phyloP scores from a whole-genome alignment of 2,888 invertebrate genomes.

The Melangyna quadrimaculata region DNA sequence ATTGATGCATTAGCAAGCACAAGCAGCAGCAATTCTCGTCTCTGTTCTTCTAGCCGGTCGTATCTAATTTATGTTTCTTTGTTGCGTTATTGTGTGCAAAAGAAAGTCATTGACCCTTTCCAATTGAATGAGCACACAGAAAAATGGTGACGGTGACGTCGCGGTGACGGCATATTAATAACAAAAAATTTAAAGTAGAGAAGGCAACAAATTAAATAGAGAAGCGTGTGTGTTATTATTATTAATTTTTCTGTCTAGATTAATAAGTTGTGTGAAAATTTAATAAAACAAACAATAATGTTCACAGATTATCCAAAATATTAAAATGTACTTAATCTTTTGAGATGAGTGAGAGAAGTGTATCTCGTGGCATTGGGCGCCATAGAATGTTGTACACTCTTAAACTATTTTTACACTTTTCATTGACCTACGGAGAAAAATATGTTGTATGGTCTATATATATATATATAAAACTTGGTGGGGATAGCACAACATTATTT shows the following conservation, averaged over 20 bases:
- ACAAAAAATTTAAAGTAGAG: neutral
- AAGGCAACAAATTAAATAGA: constrained; percentile 32
- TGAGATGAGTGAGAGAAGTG: neutral
- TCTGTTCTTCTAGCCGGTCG: neutral
- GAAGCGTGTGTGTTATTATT: constrained; percentile 47
- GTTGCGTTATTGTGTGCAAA: constrained; percentile 42
- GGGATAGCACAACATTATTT: constrained; percentile 15
- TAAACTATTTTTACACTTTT: constrained; percentile 17
- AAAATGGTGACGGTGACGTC: constrained; percentile 53
- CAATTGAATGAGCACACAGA: constrained; percentile 63
- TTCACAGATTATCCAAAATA: neutral
- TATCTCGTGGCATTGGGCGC: constrained; percentile 14
- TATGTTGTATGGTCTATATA: neutral
- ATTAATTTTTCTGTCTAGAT: constrained; percentile 10
- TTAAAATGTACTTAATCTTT: constrained; percentile 15
- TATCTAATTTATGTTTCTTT: constrained; percentile 26
- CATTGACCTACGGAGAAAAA: constrained; percentile 2
- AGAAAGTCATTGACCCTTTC: constrained; percentile 66
- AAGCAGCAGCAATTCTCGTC: neutral
- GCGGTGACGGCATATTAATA: constrained; percentile 34
- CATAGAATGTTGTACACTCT: neutral
- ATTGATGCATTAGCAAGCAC: constrained; percentile 9
- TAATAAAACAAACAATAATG: constrained; percentile 6
- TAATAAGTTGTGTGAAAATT: neutral
- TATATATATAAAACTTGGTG: neutral